Percentiles rank a stretch among this genome's conserved stretches.
Evolutionary conservation across 2,888 invertebrate genomes (phyloP).

Genomic region (Phorcus lineatus): DNA sequence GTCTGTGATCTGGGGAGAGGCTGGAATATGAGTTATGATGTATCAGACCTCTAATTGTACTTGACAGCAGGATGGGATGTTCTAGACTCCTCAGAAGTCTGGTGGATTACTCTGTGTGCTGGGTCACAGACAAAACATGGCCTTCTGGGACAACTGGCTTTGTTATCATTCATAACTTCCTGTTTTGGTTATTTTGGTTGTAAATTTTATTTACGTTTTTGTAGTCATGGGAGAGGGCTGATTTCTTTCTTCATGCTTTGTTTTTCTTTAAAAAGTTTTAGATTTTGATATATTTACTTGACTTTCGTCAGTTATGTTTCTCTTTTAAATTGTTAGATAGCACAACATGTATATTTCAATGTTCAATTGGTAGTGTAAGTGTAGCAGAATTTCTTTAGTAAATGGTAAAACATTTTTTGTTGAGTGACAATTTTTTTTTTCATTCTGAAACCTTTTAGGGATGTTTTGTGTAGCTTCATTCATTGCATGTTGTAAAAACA

Average conservation of each 20-base stretch:
- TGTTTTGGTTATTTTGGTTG: neutral
- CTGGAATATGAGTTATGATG: neutral
- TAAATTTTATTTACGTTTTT: neutral
- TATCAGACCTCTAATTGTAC: constrained; percentile 3
- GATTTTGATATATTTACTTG: too few relatives aligned
- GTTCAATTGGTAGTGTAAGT: too few relatives aligned
- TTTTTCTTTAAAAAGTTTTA: neutral
- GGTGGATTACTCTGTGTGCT: neutral
- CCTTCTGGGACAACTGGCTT: too few relatives aligned
- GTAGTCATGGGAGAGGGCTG: neutral
- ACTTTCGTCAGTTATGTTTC: too few relatives aligned
- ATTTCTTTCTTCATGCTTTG: neutral
- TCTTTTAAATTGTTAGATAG: too few relatives aligned
- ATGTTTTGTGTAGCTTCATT: too few relatives aligned
- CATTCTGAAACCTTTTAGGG: too few relatives aligned
- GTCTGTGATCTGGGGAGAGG: constrained; percentile 6
- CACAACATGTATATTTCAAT: too few relatives aligned
- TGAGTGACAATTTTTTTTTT: too few relatives aligned
- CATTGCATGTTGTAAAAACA: too few relatives aligned
- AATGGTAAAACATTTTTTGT: too few relatives aligned
- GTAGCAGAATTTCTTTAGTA: too few relatives aligned
- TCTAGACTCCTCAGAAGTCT: neutral
- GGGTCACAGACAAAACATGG: neutral
- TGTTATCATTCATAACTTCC: neutral
- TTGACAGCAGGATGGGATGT: constrained; percentile 11